Base-by-base conservation (phyloP, 2,113 vertebrate genomes). In the Xiphias gladius region DNA sequence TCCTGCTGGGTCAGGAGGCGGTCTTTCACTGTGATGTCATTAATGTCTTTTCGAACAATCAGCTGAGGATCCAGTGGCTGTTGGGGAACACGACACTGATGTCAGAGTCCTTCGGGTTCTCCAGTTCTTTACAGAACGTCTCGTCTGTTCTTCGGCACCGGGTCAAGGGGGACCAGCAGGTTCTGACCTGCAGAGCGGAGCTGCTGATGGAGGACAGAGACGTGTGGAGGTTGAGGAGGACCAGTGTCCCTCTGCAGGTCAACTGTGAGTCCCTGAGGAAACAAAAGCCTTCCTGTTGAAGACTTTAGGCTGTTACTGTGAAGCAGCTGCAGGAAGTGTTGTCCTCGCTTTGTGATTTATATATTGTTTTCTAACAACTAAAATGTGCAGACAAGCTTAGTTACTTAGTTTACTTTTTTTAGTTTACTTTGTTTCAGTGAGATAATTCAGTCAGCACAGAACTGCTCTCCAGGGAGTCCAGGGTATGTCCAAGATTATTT, bases 51-150 rank as follows among this genome's bases (percentile, higher is more conserved):
- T 84, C 78, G 0, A 57, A 58, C 68, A 76, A 83, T 69, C 78
- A 28, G 79, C 78, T 92, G 73, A 79, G 80, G 79, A 52, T 93
- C 71, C 55, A 13, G 58, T 93, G 92, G 92, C 58, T 87, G 43
- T 41, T 10, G 4, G 87, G 83, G 35, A 85, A 88, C 73, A 24
- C 4, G 0, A 63, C 57, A 0, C 13, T 92, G 48, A 67, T 10
- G 39, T 61, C 43, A 0, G 64, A 88, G 46, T 17, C 0, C 0
- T 81, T 84, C 17, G 2, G 10, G 10, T 76, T 83, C 66, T 83
- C 80, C 3, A 52, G 73, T 63, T 86, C 85, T 10, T 26, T 86
- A 5, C 78, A 75, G 20, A 92, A 92, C 81, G 0, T 89, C 32
- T 86, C 90, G 0, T 87, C 79, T 0, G 48, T 71, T 19, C 73